Conservation (phyloP, 2,113 vertebrate genomes). For the Sprattus sprattus region DNA sequence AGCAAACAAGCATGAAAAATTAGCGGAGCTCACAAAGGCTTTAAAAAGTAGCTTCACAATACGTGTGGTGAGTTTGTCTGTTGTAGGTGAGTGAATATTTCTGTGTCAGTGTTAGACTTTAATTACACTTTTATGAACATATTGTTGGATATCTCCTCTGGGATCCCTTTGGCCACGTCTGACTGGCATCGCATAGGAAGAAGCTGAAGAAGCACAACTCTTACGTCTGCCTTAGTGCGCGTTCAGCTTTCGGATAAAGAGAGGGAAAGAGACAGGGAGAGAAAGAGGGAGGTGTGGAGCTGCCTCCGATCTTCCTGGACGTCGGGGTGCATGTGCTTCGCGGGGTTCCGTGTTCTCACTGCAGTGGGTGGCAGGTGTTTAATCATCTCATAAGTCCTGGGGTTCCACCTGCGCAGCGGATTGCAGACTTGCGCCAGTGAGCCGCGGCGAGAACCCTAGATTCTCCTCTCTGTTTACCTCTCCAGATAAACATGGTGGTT, state of each 20-base stretch:
- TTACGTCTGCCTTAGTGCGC: background rate
- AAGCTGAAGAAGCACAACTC: too few relatives aligned
- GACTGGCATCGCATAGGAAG: background rate
- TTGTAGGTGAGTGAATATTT: background rate
- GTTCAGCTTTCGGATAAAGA: background rate
- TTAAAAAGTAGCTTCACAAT: background rate
- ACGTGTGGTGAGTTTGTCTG: background rate
- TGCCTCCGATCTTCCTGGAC: background rate
- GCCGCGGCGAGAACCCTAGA: background rate
- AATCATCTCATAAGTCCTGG: conserved; percentile 9
- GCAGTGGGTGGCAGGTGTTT: conserved; percentile 18
- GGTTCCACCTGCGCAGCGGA: conserved; percentile 4
- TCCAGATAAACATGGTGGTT: conserved; percentile 1
- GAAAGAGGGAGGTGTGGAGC: background rate
- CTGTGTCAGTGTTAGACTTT: background rate
- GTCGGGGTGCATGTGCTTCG: background rate
- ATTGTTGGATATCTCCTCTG: too few relatives aligned
- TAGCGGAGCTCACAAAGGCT: background rate
- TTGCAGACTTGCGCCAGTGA: background rate
- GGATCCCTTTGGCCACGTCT: background rate
- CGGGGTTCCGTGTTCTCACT: conserved; percentile 15
- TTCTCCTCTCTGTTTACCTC: background rate
- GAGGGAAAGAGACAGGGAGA: background rate
- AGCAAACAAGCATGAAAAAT: background rate
- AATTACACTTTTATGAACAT: background rate